Conservation (phyloP, 2,113 vertebrate species). For the Capreolus pygargus region DNA sequence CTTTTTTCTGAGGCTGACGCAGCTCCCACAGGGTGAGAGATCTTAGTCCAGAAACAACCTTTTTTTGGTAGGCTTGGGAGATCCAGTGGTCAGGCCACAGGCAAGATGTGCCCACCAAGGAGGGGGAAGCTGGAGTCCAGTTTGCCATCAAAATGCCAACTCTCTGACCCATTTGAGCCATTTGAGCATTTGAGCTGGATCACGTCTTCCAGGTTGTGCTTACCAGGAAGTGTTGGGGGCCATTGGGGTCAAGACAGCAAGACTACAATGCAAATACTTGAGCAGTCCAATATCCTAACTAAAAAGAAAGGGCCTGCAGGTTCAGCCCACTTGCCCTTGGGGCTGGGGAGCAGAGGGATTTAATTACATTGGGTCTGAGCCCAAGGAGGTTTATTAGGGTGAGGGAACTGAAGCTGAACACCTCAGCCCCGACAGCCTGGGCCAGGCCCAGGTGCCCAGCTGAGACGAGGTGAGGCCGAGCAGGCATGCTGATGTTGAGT, state of each 20-base stretch:
- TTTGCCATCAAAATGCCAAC: neutral
- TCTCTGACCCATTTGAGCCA: neutral
- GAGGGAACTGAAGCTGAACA: neutral
- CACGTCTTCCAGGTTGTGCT: neutral
- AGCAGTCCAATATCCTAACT: neutral
- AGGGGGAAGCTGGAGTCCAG: neutral
- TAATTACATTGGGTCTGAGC: neutral
- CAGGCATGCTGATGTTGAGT: neutral
- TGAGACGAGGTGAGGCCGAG: neutral
- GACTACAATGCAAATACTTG: neutral
- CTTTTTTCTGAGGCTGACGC: constrained; percentile 52
- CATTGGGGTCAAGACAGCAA: neutral
- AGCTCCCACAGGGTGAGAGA: neutral
- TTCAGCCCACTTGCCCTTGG: neutral
- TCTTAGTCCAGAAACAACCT: neutral
- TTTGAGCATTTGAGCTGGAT: neutral
- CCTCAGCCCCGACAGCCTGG: neutral
- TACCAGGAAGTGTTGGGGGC: neutral
- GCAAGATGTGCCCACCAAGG: accelerated
- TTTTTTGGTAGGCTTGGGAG: neutral
- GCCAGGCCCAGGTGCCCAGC: accelerated
- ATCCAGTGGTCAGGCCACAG: neutral
- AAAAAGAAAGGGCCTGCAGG: neutral
- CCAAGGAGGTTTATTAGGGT: neutral
- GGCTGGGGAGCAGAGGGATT: neutral